Percentiles rank a stretch among this genome's conserved stretches.
Evolutionary conservation across 2,113 vertebrate genomes (phyloP).

Genomic region (Dermatemys mawii): DNA sequence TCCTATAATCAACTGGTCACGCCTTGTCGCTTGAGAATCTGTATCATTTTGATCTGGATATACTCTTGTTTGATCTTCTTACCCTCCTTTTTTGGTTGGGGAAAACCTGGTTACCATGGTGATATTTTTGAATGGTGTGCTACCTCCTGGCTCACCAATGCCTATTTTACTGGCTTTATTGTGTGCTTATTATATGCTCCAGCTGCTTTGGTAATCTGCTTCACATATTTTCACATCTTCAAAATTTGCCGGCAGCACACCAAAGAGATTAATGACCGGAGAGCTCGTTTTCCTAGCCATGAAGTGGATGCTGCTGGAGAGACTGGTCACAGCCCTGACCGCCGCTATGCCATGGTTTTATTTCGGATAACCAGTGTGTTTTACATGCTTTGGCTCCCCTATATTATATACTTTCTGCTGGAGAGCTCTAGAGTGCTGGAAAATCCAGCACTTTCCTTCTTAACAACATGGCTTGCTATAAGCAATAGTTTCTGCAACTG

Average conservation of each 20-base stretch:
- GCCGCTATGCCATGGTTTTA: conserved; percentile 95
- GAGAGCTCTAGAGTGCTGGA: conserved; percentile 95
- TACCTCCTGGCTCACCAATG: conserved; percentile 95
- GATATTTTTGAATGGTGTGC: conserved; percentile 99
- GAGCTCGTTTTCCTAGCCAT: conserved; percentile 94
- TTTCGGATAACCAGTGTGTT: conserved; percentile 99
- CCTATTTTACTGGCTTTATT: conserved; percentile 96
- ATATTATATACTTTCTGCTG: conserved; percentile 97
- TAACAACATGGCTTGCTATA: conserved; percentile 98
- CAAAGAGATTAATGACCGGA: conserved; percentile 94
- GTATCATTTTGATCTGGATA: conserved; percentile 95
- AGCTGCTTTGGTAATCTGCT: conserved; percentile 95
- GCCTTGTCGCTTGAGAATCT: conserved; percentile 92
- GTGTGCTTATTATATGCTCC: conserved; percentile 97
- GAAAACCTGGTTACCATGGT: conserved; percentile 98
- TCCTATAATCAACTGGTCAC: conserved; percentile 99
- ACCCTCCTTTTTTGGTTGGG: conserved; percentile 98
- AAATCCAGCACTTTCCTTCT: conserved; percentile 92
- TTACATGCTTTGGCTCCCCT: conserved; percentile 97
- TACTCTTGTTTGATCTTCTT: conserved; percentile 95
- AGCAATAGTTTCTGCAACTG: conserved; percentile 99
- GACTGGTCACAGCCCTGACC: conserved; percentile 88
- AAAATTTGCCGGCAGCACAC: conserved; percentile 98
- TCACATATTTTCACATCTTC: conserved; percentile 99
- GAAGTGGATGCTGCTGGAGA: conserved; percentile 90